These are phyloP conservation scores for Leuciscus waleckii DNA, from an alignment of 2,797 vertebrate genomes.

Conservation along the genomic window DNA sequence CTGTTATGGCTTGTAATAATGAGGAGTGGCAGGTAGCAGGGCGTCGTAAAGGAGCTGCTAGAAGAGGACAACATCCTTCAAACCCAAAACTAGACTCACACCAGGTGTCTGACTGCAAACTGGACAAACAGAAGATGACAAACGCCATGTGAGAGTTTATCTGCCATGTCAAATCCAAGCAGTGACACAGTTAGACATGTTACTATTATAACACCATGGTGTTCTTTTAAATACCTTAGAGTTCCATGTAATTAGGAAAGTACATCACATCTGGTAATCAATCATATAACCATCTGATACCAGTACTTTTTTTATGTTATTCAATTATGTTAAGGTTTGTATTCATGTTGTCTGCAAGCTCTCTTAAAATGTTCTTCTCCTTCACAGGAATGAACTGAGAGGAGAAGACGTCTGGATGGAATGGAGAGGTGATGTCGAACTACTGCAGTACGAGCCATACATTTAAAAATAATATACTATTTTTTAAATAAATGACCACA, in stretches of 20 bases:
- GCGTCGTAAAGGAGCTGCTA: conserved; percentile 70
- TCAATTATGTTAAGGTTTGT: neutral
- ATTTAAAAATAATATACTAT: neutral
- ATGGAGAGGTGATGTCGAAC: conserved; percentile 74
- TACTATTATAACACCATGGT: neutral
- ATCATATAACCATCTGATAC: neutral
- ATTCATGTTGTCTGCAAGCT: neutral
- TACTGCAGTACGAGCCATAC: neutral
- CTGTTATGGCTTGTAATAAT: conserved; percentile 62
- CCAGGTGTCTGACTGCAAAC: conserved; percentile 65
- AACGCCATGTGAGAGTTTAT: conserved; percentile 71
- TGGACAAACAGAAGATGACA: conserved; percentile 69
- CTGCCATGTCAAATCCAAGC: neutral
- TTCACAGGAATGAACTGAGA: conserved; percentile 80
- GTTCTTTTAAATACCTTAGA: neutral
- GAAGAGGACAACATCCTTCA: conserved; percentile 52
- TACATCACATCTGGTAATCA: neutral
- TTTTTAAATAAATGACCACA: neutral
- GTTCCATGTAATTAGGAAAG: neutral
- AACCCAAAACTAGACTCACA: neutral
- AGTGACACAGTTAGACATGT: no score
- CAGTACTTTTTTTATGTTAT: neutral
- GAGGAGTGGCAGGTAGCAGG: conserved; percentile 76
- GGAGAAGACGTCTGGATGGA: conserved; percentile 80
- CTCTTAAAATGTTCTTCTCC: neutral